Evolutionary conservation across 2,113 vertebrate genomes (phyloP), one percentile per base, ranked within the genome.

Genomic region (Caranx melampygus): DNA sequence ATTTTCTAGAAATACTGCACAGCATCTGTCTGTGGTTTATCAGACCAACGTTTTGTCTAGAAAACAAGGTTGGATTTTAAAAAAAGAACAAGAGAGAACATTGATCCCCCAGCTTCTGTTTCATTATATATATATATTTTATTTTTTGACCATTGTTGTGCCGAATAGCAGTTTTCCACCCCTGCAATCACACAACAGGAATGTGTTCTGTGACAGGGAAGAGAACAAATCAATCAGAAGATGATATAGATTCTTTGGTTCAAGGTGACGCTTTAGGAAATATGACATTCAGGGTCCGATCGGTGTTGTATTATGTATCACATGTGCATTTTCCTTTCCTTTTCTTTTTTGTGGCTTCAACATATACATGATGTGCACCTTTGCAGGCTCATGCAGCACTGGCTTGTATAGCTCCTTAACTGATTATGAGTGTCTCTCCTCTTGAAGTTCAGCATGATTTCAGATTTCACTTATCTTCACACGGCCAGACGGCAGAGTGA

Each of bases 381-480:
- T 84, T 57, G 61, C 52, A 59, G 61, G 44, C 59, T 66, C 8
- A 15, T 20, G 13, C 42, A 35, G 37, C 3, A 21, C 15, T 34
- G 26, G 33, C 21, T 75, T 88, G 83, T 55, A 71, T 55, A 71
- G 57, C 72, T 79, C 68, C 79, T 70, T 62, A 75, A 68, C 84
- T 65, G 61, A 87, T 89, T 78, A 73, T 45, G 49, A 85, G 60
- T 54, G 42, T 87, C 52, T 82, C 12, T 58, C 66, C 75, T 49
- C 79, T 85, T 78, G 20, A 68, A 65, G 15, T 84, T 79, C 54
- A 54, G 72, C 18, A 20, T 59, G 76, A 78, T 49, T 70, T 70
- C 42, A n/a, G 67, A 49, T 73, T 80, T 52, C 60, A 70, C 82
- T 82, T 84, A 82, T 78, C 83, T 87, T 75, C 75, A 72, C 83